Evolutionary conservation across 2,888 invertebrate species (phyloP), one percentile per base, ranked within the genome.

Genomic region (Polyommatus iphigenia): DNA sequence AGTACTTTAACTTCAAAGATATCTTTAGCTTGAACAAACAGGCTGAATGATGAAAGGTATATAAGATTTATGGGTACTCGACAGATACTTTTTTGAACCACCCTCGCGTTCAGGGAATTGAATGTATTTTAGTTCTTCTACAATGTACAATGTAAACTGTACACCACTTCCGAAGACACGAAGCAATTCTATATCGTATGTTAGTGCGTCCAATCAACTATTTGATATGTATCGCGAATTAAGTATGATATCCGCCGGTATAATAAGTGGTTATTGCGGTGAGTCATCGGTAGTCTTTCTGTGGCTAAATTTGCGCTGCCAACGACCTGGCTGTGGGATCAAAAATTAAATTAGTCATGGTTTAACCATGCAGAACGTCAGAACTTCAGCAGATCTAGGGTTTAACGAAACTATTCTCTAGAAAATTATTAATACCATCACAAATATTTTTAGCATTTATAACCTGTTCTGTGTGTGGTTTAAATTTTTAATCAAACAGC

Each of bases 281-380:
- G 91, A 92, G 83, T 92, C 92, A 92, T 79, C 81, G 81, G 78
- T 88, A 90, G 91, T 90, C 91, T 91, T 91, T 91, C 87, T 81
- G 87, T 84, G 83, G 89, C 91, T 92, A 91, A 91, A 90, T 93
- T 91, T 85, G 90, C 90, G 84, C 87, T 86, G 88, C 88, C 88
- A 90, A 89, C 89, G 90, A 89, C 88, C 90, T 85, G 81, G 77
- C 32, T 72, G 77, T 71, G 67, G 72, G 77, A 73, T 72, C 72
- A 77, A 77, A 73, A 77, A 77, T 77, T 77, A 20, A 72, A 77
- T 77, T 75, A 75, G 75, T 75, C 75, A 75, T 54, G 54, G 75
- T 29, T 32, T 50, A 18, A 24, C 50, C 24, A 41, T 72, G 41
- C n/a, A 72, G n/a, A 41, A 20, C n/a, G 36, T 20, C n/a, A 41